Evolutionary conservation across 2,888 invertebrate species (phyloP).

Genomic region (Hoplodrina blanda): DNA sequence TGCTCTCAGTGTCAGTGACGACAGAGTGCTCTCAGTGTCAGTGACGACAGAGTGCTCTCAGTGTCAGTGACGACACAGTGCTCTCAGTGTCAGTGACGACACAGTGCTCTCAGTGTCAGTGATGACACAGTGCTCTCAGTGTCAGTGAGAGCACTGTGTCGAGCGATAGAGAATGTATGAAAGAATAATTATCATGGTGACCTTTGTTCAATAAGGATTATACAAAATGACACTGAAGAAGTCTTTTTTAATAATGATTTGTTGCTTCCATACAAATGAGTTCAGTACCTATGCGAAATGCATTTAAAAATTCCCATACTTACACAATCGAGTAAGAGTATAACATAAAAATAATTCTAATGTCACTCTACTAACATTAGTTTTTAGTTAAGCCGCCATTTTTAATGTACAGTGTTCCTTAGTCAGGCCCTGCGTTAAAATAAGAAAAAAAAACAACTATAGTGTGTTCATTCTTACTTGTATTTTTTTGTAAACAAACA

Average conservation of each 20-base stretch:
- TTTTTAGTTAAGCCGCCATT: slow-evolving; percentile 40
- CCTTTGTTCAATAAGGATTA: too few relatives aligned
- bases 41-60: too few relatives aligned
- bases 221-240: background rate
- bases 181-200: too few relatives aligned
- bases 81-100: too few relatives aligned
- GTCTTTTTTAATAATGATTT: background rate
- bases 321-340: background rate
- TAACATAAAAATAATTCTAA: slow-evolving; percentile 1
- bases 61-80: too few relatives aligned
- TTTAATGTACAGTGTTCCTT: slow-evolving; percentile 33
- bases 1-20: too few relatives aligned
- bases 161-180: too few relatives aligned
- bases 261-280: slow-evolving; percentile 17
- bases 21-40: too few relatives aligned
- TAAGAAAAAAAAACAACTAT: slow-evolving; percentile 1
- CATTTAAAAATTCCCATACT: slow-evolving; percentile 39
- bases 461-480: background rate
- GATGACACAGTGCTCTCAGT: too few relatives aligned
- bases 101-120: too few relatives aligned
- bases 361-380: slow-evolving; percentile 17
- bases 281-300: slow-evolving; percentile 2
- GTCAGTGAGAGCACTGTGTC: too few relatives aligned
- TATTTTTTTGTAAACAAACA: slow-evolving; percentile 8
- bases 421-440: slow-evolving; percentile 32